Base-by-base conservation (phyloP, 2,797 vertebrate genomes). In the Carapus acus region DNA sequence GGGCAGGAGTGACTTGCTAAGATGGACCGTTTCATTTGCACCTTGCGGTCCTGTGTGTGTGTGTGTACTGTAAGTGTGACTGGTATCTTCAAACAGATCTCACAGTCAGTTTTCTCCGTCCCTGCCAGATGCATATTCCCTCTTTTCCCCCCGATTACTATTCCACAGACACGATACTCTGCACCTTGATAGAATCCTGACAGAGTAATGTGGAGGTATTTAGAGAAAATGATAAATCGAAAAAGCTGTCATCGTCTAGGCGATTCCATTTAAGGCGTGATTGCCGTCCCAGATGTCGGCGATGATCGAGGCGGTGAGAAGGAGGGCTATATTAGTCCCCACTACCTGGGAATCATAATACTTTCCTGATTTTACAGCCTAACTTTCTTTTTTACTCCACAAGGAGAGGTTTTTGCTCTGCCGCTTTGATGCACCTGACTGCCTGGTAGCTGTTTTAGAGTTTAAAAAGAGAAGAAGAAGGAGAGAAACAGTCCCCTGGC, bases 401-500 rank as follows among this genome's bases (percentile, higher is more conserved):
- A 45, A 69, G 65, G 58, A 82, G 70, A 68, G 49, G 53, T 75
- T 73, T 79, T 77, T 58, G 67, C 71, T 73, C 56, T 50, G 54
- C 63, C 67, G 67, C 72, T 82, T 73, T 83, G 71, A 84, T 79
- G 81, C 74, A 74, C 73, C 74, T 75, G 69, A 44, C 54, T 76
- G 77, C 73, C 69, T 58, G 21, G 60, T 67, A 67, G 67, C 69
- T 76, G 58, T 55, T 64, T 55, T 43, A 34, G 31, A 17, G 48
- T 33, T 3, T 37, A 7, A 43, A 49, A 23, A 39, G 19, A 51
- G 38, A 20, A 23, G n/a, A 14, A 15, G 31, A 43, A 50, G 42
- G 21, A 50, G 38, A 56, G 62, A 64, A 49, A 67, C 38, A 16
- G 45, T 69, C 34, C 57, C 27, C 33, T 43, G 12, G 48, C 58